Percentiles rank a stretch among this genome's conserved stretches.
Conservation (phyloP, 2,888 invertebrate genomes). For the Drosophila kuntzei region DNA sequence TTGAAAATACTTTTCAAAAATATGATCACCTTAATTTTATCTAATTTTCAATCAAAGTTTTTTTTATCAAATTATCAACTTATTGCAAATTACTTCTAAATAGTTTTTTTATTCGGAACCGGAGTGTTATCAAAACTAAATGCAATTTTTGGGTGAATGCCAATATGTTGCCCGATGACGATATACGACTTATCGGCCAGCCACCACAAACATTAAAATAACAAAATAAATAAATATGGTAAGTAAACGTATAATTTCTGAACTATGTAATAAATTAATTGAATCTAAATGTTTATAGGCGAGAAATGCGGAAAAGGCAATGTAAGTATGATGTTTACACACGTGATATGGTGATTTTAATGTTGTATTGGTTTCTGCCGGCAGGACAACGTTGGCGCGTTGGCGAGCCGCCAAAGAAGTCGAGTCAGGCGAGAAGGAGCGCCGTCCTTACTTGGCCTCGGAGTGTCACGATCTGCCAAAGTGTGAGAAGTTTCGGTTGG, state of each 20-base stretch:
- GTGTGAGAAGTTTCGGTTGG: slow-evolving; percentile 98
- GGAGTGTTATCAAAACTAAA: not conserved
- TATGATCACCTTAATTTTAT: no score
- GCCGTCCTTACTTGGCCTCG: slow-evolving; percentile 96
- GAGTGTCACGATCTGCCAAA: slow-evolving; percentile 96
- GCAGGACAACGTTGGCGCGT: slow-evolving; percentile 96
- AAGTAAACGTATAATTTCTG: slow-evolving; percentile 46
- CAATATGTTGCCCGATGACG: not conserved
- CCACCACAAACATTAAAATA: slow-evolving; percentile 40
- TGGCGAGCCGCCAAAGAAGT: slow-evolving; percentile 99
- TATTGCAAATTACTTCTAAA: no score
- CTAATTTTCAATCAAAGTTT: no score
- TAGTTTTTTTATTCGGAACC: no score
- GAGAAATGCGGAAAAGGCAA: slow-evolving; percentile 98
- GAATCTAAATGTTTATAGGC: slow-evolving; percentile 88
- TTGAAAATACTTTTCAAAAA: no score
- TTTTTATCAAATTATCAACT: no score
- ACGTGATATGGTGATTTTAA: not conserved
- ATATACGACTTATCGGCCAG: slow-evolving; percentile 9
- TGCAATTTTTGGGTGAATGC: slow-evolving; percentile 31
- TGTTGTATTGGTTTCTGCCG: not conserved
- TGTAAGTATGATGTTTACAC: slow-evolving; percentile 89
- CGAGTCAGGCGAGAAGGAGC: slow-evolving; percentile 94
- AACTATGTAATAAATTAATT: slow-evolving; percentile 16
- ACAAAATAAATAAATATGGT: slow-evolving; percentile 65